These are phyloP conservation scores for Meriones unguiculatus DNA, from an alignment of 2,113 vertebrate species.

Conservation along the genomic window DNA sequence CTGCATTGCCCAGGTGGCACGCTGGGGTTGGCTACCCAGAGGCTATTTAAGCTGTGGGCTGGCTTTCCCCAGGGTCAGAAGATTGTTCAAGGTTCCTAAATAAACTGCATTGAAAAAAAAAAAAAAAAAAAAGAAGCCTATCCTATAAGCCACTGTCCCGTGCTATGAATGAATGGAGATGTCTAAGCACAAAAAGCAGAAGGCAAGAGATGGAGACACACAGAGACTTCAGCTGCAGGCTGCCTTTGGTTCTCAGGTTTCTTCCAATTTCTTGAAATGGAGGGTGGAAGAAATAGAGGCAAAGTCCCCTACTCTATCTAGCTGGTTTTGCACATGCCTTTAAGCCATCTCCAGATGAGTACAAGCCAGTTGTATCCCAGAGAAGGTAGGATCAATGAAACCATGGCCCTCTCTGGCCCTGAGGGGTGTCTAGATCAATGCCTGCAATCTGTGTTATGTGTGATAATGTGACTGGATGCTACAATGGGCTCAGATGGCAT, in stretches of 20 bases:
- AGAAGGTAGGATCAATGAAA: background rate
- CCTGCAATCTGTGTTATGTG: background rate
- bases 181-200: background rate
- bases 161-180: background rate
- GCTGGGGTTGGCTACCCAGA: too few relatives aligned
- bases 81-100: too few relatives aligned
- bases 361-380: background rate
- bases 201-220: background rate
- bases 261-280: background rate
- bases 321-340: constrained; percentile 48
- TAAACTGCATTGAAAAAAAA: too few relatives aligned
- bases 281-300: background rate
- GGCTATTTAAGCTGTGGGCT: too few relatives aligned
- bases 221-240: accelerated
- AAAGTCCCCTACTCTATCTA: background rate
- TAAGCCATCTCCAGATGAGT: background rate
- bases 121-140: background rate
- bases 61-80: too few relatives aligned
- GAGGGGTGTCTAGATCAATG: background rate
- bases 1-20: too few relatives aligned
- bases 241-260: background rate
- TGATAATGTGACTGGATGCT: constrained; percentile 68
- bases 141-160: background rate
- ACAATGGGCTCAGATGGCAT: constrained; percentile 72
- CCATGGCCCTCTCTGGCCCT: background rate